These are phyloP conservation scores for Ptilorrhoa leucosticta DNA, from an alignment of 2,113 vertebrate genomes.

Conservation along the genomic window DNA sequence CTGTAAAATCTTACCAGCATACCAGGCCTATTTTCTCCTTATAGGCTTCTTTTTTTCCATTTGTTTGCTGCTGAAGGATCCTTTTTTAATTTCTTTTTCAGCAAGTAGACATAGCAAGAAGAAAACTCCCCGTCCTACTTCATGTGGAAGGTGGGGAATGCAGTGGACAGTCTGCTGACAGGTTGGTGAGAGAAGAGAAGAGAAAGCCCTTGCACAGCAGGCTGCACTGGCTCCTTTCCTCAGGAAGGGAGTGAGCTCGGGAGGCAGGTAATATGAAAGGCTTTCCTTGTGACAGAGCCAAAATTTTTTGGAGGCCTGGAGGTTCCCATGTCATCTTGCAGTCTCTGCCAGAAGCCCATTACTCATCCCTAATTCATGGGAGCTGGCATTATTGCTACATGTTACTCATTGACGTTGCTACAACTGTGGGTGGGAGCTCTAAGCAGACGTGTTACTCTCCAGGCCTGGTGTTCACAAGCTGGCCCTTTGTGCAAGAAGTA, in stretches of 20 bases:
- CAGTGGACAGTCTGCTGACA: rapidly evolving
- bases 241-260: not conserved
- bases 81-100: not conserved
- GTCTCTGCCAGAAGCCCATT: slow-evolving; percentile 8
- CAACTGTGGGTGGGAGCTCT: not conserved
- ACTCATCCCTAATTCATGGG: slow-evolving; percentile 5
- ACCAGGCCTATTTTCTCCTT: not conserved
- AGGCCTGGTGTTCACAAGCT: not conserved
- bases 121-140: not conserved
- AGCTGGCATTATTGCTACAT: not conserved
- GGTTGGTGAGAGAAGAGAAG: not conserved
- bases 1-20: not conserved
- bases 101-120: not conserved
- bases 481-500: not conserved
- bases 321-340: slow-evolving; percentile 1
- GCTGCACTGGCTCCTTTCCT: not conserved
- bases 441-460: not conserved
- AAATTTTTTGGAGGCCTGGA: not conserved
- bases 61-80: not conserved
- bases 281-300: not conserved
- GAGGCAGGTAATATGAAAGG: not conserved
- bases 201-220: not conserved
- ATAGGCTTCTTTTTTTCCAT: not conserved
- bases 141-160: not conserved
- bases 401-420: not conserved